Percentiles rank a stretch among this genome's conserved stretches.
phyloP scores from a whole-genome alignment of 2,888 invertebrate species.

The Polyommatus iphigenia region DNA sequence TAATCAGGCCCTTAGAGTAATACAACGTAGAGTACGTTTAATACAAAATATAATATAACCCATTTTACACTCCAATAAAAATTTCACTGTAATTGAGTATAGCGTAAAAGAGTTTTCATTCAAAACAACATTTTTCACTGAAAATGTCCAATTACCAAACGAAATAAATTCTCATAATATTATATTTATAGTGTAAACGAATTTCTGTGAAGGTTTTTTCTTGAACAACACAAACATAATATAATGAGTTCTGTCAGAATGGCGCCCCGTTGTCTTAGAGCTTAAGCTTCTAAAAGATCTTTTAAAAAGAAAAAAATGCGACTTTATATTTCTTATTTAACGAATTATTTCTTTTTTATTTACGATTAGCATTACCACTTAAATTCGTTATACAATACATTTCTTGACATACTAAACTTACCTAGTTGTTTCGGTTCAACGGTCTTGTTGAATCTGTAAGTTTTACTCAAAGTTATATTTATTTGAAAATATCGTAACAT shows the following conservation, averaged over 20 bases:
- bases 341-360: neutral
- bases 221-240: constrained; percentile 26
- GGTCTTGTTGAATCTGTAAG: neutral
- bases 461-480: neutral
- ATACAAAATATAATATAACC: too few species aligned
- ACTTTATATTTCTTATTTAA: constrained; percentile 10
- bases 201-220: constrained; percentile 6
- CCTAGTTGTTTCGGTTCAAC: neutral
- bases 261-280: constrained; percentile 27
- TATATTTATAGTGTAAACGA: constrained; percentile 8
- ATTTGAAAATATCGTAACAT: neutral
- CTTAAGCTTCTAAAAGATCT: constrained; percentile 19
- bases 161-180: constrained; percentile 14
- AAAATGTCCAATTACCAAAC: neutral
- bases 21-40: too few species aligned
- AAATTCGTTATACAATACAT: neutral
- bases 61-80: neutral
- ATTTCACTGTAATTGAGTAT: neutral
- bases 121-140: neutral
- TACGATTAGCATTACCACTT: neutral
- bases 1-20: too few species aligned
- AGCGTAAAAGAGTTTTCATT: neutral
- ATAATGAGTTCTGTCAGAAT: constrained; percentile 30
- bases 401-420: neutral
- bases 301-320: constrained; percentile 20